phyloP scores from a whole-genome alignment of 2,113 vertebrate species.

The Cyphomyrus discorhynchus region DNA sequence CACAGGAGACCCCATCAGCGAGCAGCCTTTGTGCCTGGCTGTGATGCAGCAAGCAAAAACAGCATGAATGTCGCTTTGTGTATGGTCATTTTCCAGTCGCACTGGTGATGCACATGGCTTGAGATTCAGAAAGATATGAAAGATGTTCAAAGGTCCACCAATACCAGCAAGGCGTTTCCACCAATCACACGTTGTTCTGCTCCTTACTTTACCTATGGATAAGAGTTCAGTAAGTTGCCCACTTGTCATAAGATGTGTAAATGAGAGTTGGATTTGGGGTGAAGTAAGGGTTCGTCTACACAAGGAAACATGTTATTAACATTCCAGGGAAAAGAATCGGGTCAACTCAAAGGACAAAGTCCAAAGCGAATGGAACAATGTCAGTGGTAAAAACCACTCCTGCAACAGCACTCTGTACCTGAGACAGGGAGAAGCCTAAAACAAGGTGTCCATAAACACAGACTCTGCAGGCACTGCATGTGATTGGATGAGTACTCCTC shows the following conservation, averaged over 20 bases:
- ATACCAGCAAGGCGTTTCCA: neutral
- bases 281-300: neutral
- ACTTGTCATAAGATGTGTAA: neutral
- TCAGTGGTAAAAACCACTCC: neutral
- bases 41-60: neutral
- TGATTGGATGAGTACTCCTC: neutral
- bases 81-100: neutral
- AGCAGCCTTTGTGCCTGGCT: neutral
- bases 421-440: neutral
- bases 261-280: neutral
- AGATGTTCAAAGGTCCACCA: neutral
- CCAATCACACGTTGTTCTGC: neutral
- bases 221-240: neutral
- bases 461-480: neutral
- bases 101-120: neutral
- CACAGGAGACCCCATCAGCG: neutral
- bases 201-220: neutral
- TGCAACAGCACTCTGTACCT: neutral
- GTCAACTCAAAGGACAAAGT: neutral
- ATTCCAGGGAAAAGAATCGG: neutral
- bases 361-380: neutral
- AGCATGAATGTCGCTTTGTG: neutral
- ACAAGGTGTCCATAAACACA: neutral
- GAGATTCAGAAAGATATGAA: neutral
- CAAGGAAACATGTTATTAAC: neutral